Percentiles rank a stretch among this genome's conserved stretches.
These are phyloP conservation scores for Eucera pruinosa DNA, from an alignment of 2,888 invertebrate genomes.

Conservation along the genomic window DNA sequence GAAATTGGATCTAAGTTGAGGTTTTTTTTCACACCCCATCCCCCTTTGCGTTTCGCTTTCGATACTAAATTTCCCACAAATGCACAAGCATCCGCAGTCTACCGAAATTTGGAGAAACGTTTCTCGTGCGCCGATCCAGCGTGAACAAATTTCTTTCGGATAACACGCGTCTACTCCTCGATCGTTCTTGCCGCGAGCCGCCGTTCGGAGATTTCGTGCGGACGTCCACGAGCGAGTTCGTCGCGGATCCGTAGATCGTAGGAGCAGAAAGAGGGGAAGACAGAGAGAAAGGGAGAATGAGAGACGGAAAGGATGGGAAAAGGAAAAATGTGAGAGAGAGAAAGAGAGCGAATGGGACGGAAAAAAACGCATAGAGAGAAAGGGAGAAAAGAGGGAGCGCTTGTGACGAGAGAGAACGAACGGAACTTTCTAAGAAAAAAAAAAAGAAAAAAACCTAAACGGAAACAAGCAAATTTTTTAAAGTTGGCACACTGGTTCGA, in stretches of 20 bases:
- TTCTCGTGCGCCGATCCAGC: no score
- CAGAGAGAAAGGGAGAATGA: slow-evolving; percentile 9
- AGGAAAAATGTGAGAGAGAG: slow-evolving; percentile 29
- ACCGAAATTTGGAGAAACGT: no score
- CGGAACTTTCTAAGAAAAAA: slow-evolving; percentile 48
- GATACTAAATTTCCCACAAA: no score
- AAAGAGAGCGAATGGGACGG: slow-evolving; percentile 25
- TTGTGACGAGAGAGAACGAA: slow-evolving; percentile 35
- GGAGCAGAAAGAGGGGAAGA: slow-evolving; percentile 10
- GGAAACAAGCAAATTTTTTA: slow-evolving; percentile 53
- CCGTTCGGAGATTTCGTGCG: slow-evolving; percentile 41
- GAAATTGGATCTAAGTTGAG: no score
- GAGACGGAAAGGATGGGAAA: slow-evolving; percentile 9
- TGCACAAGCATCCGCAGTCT: no score
- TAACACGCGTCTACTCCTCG: slow-evolving; percentile 33
- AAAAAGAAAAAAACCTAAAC: no score
- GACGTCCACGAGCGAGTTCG: slow-evolving; percentile 46
- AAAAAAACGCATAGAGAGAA: not conserved
- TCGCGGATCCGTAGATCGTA: slow-evolving; percentile 11
- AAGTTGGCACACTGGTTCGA: slow-evolving; percentile 67
- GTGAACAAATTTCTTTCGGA: slow-evolving; percentile 8
- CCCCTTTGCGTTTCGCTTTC: no score
- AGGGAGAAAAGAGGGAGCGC: slow-evolving; percentile 10
- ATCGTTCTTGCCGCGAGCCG: slow-evolving; percentile 46
- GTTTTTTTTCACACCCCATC: no score